Conservation (phyloP, 2,888 invertebrate genomes). For the Stenolophus ochropezus region DNA sequence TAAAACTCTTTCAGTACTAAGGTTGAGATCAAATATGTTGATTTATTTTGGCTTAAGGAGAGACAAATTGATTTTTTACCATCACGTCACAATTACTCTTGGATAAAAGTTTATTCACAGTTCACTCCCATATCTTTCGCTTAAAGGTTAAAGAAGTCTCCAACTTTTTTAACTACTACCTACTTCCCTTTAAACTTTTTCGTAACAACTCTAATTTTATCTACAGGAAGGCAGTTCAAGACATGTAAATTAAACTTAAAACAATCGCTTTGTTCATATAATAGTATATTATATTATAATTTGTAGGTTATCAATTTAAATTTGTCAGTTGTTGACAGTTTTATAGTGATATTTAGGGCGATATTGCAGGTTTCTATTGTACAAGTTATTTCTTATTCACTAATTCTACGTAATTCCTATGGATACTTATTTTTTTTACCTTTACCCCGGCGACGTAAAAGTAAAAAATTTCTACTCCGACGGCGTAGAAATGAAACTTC, state of each 20-base stretch:
- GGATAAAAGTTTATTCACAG: conserved; percentile 31
- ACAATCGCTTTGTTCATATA: conserved; percentile 5
- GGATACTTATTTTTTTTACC: too few relatives aligned
- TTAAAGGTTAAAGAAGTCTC: background rate
- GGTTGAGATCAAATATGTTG: background rate
- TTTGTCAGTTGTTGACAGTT: too few relatives aligned
- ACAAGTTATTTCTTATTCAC: too few relatives aligned
- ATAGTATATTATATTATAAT: too few relatives aligned
- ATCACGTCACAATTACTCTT: conserved; percentile 2
- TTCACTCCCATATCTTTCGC: conserved; percentile 7
- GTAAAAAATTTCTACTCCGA: too few relatives aligned
- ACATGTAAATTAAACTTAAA: conserved; percentile 24
- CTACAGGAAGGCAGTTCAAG: conserved; percentile 16
- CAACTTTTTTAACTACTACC: background rate
- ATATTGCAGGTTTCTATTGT: too few relatives aligned
- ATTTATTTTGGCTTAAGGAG: background rate
- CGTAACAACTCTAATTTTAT: background rate
- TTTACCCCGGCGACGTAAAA: too few relatives aligned
- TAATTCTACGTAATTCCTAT: too few relatives aligned
- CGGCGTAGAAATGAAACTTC: too few relatives aligned
- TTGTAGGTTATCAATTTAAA: too few relatives aligned
- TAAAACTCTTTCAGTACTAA: background rate
- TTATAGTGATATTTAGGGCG: too few relatives aligned
- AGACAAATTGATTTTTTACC: background rate
- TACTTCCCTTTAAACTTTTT: conserved; percentile 14